Evolutionary conservation across 2,113 vertebrate genomes (phyloP), one percentile per base, ranked within the genome.

Genomic region (Ophiodon elongatus): DNA sequence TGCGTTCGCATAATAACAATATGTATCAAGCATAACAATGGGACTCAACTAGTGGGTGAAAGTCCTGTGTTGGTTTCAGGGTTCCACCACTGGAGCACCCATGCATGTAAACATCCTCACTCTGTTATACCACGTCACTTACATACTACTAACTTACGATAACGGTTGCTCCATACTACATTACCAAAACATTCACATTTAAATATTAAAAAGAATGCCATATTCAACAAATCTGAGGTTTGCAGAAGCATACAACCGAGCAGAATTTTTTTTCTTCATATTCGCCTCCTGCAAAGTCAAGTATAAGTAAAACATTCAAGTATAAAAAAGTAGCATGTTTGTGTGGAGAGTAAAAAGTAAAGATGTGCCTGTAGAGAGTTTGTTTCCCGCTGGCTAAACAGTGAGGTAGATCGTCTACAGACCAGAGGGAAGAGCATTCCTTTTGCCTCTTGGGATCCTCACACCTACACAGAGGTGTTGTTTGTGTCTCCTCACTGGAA

Each of bases 401-500:
- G 54, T 43, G 50, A 71, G 65, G 17, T n/a, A 52, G 57, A 63
- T 73, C 11, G 33, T 63, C 6, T 59, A 21, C 8, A n/a, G 8
- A 56, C 41, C 45, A 31, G 6, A 31, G 23, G n/a, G n/a, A n/a
- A n/a, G n/a, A 59, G 23, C 50, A n/a, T 54, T 27, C 45, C 43
- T 14, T 56, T 29, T 39, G 62, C 29, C 82, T 70, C 19, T 29
- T 23, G 47, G 27, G 82, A 79, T 54, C 29, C 29, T 13, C 9
- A 57, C 17, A 75, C 52, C 50, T 41, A 8, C 29, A 56, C 59
- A 29, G 4, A 35, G n/a, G 60, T 67, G 71, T 76, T 31, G 35
- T 60, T 72, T 68, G 37, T 39, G 37, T 21, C 52, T 45, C 27
- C n/a, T 33, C 66, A 21, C 31, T 62, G 29, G 77, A 68, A 83